Percentiles rank a stretch among this genome's conserved stretches.
These are phyloP conservation scores for Papilio protenor DNA, from an alignment of 2,888 invertebrate genomes.

Conservation along the genomic window DNA sequence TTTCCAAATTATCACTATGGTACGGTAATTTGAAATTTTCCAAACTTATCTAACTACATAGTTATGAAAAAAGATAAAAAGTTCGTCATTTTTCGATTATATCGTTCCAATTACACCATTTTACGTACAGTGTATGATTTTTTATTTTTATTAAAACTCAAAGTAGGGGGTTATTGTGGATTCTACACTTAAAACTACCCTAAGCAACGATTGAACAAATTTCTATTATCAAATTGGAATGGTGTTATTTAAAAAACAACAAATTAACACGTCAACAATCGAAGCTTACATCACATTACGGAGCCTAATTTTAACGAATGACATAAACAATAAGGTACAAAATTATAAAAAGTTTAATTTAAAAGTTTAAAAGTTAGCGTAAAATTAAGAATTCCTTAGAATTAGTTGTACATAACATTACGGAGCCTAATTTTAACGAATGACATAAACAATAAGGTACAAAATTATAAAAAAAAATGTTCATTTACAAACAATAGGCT, in stretches of 20 bases:
- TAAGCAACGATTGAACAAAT: too few relatives aligned
- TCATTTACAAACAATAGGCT: background rate
- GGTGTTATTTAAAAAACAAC: too few relatives aligned
- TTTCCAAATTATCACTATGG: constrained; percentile 10
- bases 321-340: too few relatives aligned
- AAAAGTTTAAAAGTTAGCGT: too few relatives aligned
- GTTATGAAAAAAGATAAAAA: background rate
- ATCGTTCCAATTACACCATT: background rate
- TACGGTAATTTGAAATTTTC: background rate
- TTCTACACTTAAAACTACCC: too few relatives aligned
- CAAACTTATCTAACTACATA: background rate
- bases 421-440: background rate
- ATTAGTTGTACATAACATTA: background rate
- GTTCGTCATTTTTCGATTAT: background rate
- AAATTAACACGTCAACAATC: too few relatives aligned
- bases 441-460: too few relatives aligned
- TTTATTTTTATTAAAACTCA: too few relatives aligned
- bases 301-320: background rate
- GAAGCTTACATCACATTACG: too few relatives aligned
- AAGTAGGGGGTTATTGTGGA: too few relatives aligned
- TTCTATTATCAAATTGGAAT: too few relatives aligned
- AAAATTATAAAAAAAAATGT: background rate
- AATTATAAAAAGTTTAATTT: too few relatives aligned
- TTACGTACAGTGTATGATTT: background rate
- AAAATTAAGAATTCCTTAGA: background rate